Evolutionary conservation across 2,113 vertebrate genomes (phyloP).

Genomic region (Triplophysa dalaica): DNA sequence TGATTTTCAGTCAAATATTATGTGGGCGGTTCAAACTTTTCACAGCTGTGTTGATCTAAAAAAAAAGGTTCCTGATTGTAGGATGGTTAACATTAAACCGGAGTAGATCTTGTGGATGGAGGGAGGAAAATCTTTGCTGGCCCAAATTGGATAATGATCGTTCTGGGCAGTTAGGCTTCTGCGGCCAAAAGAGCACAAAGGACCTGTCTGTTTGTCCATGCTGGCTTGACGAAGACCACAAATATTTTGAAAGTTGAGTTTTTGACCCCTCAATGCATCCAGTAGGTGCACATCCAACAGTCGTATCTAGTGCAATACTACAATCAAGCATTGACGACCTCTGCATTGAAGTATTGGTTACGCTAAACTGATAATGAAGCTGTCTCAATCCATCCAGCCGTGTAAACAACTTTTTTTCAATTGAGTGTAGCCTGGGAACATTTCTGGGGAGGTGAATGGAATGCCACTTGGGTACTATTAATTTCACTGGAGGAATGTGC

Average conservation of each 20-base stretch:
- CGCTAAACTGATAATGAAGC: slow-evolving; percentile 56
- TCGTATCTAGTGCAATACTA: not conserved
- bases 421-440: slow-evolving; percentile 69
- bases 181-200: slow-evolving; percentile 61
- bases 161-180: slow-evolving; percentile 59
- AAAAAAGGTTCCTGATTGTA: slow-evolving; percentile 59
- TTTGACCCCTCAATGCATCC: slow-evolving; percentile 5
- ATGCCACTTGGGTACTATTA: slow-evolving; percentile 75
- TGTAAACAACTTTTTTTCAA: slow-evolving; percentile 42
- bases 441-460: slow-evolving; percentile 72
- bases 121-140: slow-evolving; percentile 56
- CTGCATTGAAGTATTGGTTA: slow-evolving; percentile 6
- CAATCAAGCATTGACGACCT: not conserved
- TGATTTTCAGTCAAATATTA: slow-evolving; percentile 58
- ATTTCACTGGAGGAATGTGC: slow-evolving; percentile 68
- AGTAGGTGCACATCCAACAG: not conserved
- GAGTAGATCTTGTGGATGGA: slow-evolving; percentile 28
- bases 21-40: slow-evolving; percentile 56
- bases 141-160: slow-evolving; percentile 68
- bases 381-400: slow-evolving; percentile 40
- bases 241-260: slow-evolving; percentile 38
- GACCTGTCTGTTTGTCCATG: slow-evolving; percentile 52
- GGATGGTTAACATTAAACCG: slow-evolving; percentile 57
- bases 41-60: slow-evolving; percentile 53
- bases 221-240: slow-evolving; percentile 39